Evolutionary conservation across 2,797 vertebrate genomes (phyloP), one percentile per base, ranked within the genome.

Genomic region (Cuculus canorus): DNA sequence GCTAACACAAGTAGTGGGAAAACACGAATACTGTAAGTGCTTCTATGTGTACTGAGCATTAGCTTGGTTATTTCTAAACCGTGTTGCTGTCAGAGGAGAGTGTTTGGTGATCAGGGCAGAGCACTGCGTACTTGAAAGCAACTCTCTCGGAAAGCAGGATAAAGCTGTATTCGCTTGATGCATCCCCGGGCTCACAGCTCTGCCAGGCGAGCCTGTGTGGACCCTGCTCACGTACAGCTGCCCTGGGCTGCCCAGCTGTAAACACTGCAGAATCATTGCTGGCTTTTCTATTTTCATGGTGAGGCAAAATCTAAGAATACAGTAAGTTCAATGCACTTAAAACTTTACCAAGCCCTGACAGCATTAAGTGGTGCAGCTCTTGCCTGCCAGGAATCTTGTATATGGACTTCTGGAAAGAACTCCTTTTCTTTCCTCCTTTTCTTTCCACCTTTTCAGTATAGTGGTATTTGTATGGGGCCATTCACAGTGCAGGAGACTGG

Each of bases 361-460:
- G 25, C 6, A 0, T 22, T 22, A 52, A 56, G 48, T 30, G 41
- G 47, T 33, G n/a, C n/a, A 85, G 35, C 21, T 90, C 6, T 76
- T 65, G 43, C 25, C 48, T 89, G 52, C 60, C 53, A 66, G 32
- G 28, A 32, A 13, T 37, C 64, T 78, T 73, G 9, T n/a, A 45
- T 48, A 37, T 39, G 18, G 32, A 22, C 37, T 68, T 91, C 30
- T 41, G 52, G 32, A 41, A 64, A 47, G 33, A 80, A 6, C 5
- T 43, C 27, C 60, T 59, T 25, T 35, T 21, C 56, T 57, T 33
- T 33, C n/a, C 56, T 14, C 56, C n/a, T 33, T 23, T 33, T 21
- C 56, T 59, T 23, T 33, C 56, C 21, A 30, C n/a, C 54, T 33
- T 79, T 69, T n/a, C 0, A 0, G 7, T 30, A 6, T 3, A 7